phyloP scores from a whole-genome alignment of 2,113 vertebrate species.

The Ceyx cyanopectus region DNA sequence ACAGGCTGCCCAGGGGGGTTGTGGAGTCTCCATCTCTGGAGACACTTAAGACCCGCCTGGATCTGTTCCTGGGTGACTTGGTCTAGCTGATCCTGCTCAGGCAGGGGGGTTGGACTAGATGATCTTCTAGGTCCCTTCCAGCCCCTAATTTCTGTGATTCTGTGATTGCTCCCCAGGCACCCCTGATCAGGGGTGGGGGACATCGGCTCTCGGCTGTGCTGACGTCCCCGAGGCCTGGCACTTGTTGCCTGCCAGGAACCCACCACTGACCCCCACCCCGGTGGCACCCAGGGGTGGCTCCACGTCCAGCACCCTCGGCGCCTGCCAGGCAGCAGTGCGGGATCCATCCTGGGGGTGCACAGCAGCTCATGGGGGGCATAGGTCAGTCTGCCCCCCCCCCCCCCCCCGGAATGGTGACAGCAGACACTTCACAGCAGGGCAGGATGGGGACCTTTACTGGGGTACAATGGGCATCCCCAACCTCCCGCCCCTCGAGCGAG shows the following conservation, averaged over 20 bases:
- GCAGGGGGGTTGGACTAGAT: no score
- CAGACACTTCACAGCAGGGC: background rate
- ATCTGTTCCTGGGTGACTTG: no score
- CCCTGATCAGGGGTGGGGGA: rapidly evolving
- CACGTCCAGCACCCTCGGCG: background rate
- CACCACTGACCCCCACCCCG: background rate
- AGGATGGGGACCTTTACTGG: background rate
- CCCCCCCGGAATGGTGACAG: background rate
- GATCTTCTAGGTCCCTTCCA: no score
- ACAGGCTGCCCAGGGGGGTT: no score
- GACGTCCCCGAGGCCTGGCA: background rate
- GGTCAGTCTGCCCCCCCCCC: background rate
- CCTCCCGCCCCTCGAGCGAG: no score
- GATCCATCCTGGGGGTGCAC: background rate
- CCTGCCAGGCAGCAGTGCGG: rapidly evolving
- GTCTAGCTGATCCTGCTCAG: no score
- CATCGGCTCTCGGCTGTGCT: background rate
- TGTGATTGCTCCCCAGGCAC: background rate
- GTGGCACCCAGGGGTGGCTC: background rate
- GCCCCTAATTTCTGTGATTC: no score
- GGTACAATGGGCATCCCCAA: background rate
- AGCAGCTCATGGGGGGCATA: rapidly evolving
- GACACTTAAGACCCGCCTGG: no score
- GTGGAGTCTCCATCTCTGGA: no score
- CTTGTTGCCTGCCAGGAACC: background rate